Base-by-base conservation (phyloP, 2,888 invertebrate genomes). In the Lochmaea crataegi region DNA sequence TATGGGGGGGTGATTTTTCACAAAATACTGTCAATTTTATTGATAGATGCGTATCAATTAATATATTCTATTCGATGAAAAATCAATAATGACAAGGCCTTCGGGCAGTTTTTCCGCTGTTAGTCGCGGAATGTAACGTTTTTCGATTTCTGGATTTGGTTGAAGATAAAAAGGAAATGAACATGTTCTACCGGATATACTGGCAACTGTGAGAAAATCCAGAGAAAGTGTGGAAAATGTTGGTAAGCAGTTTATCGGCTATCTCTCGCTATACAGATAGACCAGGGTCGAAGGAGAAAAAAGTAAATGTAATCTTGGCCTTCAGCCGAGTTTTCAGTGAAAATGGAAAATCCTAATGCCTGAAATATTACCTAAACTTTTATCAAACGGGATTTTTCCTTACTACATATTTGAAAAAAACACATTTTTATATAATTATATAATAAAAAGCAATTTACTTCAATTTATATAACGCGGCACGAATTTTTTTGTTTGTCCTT, bases 161-260 rank as follows among this genome's bases (percentile, higher is more conserved):
- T 42, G 71, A 77, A 76, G 77, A 79, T 77, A 22, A 80, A 80
- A 78, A 78, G 79, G 80, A 80, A 80, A 80, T 80, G 78, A 80
- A 79, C 79, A 79, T 78, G 80, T 80, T 80, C 77, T 77, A 76
- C 67, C 76, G 79, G 79, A 80, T 80, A 79, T 81, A 80, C 77
- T 75, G 65, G 76, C 75, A 73, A 78, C 22, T 73, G 78, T 78
- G 79, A 78, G 80, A 79, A 81, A 81, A 79, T 79, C 80, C 80
- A 74, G 79, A 79, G 80, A 79, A 80, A 77, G 79, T 63, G 78
- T 75, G 77, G 78, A 77, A 81, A 81, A 79, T 80, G 77, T 77
- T 77, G 78, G 76, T 77, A 80, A 79, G 81, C 81, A 79, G 81
- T 81, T 81, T 81, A 81, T 81, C 79, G 78, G 71, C 75, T 72